These are phyloP conservation scores for Synodontis membranacea DNA, from an alignment of 2,113 vertebrate species.

Conservation along the genomic window DNA sequence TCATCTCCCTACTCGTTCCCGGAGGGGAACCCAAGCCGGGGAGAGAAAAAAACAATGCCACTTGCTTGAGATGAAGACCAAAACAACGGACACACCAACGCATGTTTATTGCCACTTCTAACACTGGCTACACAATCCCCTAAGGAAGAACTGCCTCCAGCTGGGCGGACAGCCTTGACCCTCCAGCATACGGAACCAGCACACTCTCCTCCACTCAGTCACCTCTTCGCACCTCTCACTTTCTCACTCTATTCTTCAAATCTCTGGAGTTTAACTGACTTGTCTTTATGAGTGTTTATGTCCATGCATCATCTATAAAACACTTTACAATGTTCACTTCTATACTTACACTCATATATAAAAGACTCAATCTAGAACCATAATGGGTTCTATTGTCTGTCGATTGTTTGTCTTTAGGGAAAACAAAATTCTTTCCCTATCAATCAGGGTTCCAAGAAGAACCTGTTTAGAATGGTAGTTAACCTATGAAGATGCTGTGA, in stretches of 20 bases:
- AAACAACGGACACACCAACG: not conserved
- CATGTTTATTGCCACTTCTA: conserved; percentile 18
- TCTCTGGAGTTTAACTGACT: not conserved
- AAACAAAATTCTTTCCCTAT: not conserved
- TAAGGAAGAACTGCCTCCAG: conserved; percentile 10
- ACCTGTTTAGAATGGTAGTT: not conserved
- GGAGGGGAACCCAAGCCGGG: not conserved
- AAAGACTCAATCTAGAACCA: not conserved
- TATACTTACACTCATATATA: not conserved
- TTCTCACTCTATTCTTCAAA: not conserved
- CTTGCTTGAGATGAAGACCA: conserved; percentile 3
- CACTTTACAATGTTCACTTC: not conserved
- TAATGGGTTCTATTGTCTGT: not conserved
- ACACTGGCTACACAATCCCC: conserved; percentile 5
- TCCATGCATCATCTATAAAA: not conserved
- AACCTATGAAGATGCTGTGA: not conserved
- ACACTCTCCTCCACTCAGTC: conserved; percentile 4
- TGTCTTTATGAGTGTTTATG: not conserved
- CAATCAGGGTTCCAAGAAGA: not conserved
- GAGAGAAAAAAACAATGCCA: conserved; percentile 2
- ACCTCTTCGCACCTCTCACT: not conserved
- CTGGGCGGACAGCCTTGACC: not conserved
- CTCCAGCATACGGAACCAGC: not conserved
- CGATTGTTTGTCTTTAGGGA: not conserved
- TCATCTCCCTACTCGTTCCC: conserved; percentile 2